Base-by-base conservation (phyloP, 1,140 invertebrate genomes). In the Drosophila eugracilis region DNA sequence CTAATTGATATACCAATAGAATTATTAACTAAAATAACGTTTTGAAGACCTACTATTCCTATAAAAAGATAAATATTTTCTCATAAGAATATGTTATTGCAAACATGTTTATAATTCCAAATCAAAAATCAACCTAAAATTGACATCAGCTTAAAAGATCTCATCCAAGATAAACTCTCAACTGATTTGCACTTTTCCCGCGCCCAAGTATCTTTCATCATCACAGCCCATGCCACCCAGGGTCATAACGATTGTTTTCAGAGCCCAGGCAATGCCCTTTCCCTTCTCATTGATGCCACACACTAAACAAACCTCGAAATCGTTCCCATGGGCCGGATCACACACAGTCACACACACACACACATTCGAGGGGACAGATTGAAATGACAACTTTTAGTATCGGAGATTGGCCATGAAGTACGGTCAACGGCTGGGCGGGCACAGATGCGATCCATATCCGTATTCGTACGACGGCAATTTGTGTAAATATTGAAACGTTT, bases 401-500 rank as follows among this genome's bases (percentile, higher is more conserved):
- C 63, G 63, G 45, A 52, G 45, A 65, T 73, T 67, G 65, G 66
- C 72, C 72, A 73, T 86, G 60, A 80, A 86, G 77, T 85, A 67
- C 66, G 77, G 57, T 70, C 65, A 73, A 63, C 70, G 70, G 72
- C 58, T 47, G 70, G 62, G 55, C 28, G 60, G 63, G 6, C 60
- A 53, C 60, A 75, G 69, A 88, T 75, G 83, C 78, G 67, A 81
- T 81, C 69, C 30, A n/a, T 26, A 22, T 42, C 36, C 26, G 28
- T 14, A 60, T 12, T 0, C 30, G 17, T 59, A 50, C 45, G 54
- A 59, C 36, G 55, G 77, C 81, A 75, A 86, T 86, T 86, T 86
- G 83, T 77, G 83, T 88, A 88, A 88, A 88, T 88, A 88, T 88
- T 88, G 78, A 88, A 88, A 67, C 83, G 75, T 86, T 86, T 78